A percentile compares a stretch with the other conserved stretches of the same genome.
Evolutionary conservation across 2,113 vertebrate genomes (phyloP).

Genomic region (Psettodes erumei): DNA sequence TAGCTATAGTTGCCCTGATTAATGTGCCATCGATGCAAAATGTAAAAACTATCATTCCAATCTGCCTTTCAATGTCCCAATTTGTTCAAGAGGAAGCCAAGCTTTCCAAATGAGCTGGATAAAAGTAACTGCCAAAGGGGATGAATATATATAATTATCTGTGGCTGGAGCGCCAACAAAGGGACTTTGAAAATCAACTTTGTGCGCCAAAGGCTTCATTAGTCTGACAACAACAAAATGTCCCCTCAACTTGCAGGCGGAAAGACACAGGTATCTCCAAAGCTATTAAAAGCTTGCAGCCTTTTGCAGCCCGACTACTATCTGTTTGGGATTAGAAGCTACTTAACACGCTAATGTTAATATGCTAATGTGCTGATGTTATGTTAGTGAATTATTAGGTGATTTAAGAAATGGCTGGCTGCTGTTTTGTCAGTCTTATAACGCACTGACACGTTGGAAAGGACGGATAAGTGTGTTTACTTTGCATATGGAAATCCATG

Average conservation of each 20-base stretch:
- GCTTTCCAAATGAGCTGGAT: slow-evolving; percentile 76
- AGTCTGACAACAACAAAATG: slow-evolving; percentile 71
- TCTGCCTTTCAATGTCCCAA: slow-evolving; percentile 77
- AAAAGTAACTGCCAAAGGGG: slow-evolving; percentile 75
- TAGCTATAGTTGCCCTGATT: slow-evolving; percentile 64
- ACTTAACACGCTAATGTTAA: slow-evolving; percentile 67
- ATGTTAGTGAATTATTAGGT: slow-evolving; percentile 70
- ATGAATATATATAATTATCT: slow-evolving; percentile 81
- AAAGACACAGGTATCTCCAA: slow-evolving; percentile 66
- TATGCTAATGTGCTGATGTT: slow-evolving; percentile 69
- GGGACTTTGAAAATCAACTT: slow-evolving; percentile 73
- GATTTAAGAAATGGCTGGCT: slow-evolving; percentile 65
- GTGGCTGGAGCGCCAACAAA: slow-evolving; percentile 73
- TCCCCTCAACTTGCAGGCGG: slow-evolving; percentile 41
- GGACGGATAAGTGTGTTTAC: slow-evolving; percentile 74
- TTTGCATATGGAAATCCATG: slow-evolving; percentile 73
- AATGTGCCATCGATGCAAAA: slow-evolving; percentile 71
- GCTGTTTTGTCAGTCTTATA: slow-evolving; percentile 66
- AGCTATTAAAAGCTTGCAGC: slow-evolving; percentile 56
- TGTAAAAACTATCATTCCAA: slow-evolving; percentile 74
- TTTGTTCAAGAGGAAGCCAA: slow-evolving; percentile 73
- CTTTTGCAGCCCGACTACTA: slow-evolving; percentile 31
- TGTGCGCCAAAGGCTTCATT: slow-evolving; percentile 75
- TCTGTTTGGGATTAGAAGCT: slow-evolving; percentile 69
- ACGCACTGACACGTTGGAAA: slow-evolving; percentile 52